Base-by-base conservation (phyloP, 2,797 vertebrate species). In the Myotis myotis region DNA sequence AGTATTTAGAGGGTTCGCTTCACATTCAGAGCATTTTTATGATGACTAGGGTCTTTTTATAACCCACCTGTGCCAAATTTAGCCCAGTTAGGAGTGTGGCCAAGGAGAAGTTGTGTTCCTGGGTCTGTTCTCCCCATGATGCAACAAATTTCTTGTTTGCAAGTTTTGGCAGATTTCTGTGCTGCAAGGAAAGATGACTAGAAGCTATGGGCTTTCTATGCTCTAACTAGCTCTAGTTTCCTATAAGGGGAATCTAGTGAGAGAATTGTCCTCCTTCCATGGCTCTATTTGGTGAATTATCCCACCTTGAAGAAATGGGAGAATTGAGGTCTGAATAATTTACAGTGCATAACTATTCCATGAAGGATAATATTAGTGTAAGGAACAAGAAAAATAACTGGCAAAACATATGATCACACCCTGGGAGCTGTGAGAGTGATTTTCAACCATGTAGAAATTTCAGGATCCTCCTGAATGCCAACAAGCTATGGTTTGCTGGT, bases 401-500 rank as follows among this genome's bases (percentile, higher is more conserved):
- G 30, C 15, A 84, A 95, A 91, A 84, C 28, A 75, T 76, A 76
- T 12, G 17, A 82, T 84, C 22, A 57, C 5, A 78, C 13, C 15
- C 6, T 2, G n/a, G 47, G 0, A 55, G 66, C 49, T 81, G 28
- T 91, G 71, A 93, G 16, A 86, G n/a, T 15, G 75, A 57, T 81
- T 87, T 93, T 60, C n/a, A 94, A n/a, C 57, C 80, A 33, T 93
- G 23, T 60, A 87, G 76, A 93, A 74, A 66, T 66, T 93, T 95
- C 41, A 64, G 47, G 33, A 44, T 90, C 36, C 10, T 79, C 81
- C 55, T 75, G 25, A 38, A 66, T 71, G 38, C 47, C 51, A 78
- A 25, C 60, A 87, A 57, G 3, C 44, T 51, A 36, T 8, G n/a
- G 33, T 90, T 94, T 82, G 85, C 47, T 93, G 13, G 4, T 89